Percentiles rank a stretch among this genome's conserved stretches.
phyloP scores from a whole-genome alignment of 2,113 vertebrate genomes.

The Myodes glareolus region DNA sequence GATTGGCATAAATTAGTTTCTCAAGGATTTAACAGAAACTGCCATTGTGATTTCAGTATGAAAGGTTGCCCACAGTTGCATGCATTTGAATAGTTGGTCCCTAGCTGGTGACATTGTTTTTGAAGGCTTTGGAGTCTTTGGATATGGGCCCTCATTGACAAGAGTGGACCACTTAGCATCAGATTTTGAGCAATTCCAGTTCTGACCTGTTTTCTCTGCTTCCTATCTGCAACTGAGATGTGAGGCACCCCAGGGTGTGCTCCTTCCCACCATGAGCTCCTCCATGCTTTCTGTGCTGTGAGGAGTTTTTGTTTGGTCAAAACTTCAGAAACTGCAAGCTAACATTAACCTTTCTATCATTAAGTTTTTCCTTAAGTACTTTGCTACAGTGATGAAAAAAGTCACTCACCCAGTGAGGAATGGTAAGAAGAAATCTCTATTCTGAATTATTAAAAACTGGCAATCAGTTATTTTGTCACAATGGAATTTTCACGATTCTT shows the following conservation, averaged over 20 bases:
- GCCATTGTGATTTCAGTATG: no score
- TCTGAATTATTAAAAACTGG: not conserved
- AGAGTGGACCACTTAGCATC: not conserved
- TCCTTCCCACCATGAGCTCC: not conserved
- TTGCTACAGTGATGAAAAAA: not conserved
- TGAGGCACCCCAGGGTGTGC: not conserved
- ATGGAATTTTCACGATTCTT: not conserved
- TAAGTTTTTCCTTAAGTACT: not conserved
- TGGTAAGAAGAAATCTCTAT: not conserved
- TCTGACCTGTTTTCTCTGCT: not conserved
- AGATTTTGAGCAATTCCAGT: not conserved
- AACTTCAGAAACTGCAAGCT: not conserved
- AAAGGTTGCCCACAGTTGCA: not conserved
- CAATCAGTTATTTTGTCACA: not conserved
- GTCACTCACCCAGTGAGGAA: not conserved
- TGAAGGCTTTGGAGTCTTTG: not conserved
- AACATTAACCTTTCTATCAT: not conserved
- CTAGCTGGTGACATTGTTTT: not conserved
- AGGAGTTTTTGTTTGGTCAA: no score
- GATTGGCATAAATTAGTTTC: not conserved
- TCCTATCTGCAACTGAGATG: not conserved
- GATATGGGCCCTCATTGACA: not conserved
- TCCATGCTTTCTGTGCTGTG: not conserved
- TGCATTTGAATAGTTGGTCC: not conserved
- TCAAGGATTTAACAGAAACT: not conserved